These are phyloP conservation scores for Candidula unifasciata DNA, from an alignment of 2,888 invertebrate species.

Conservation along the genomic window DNA sequence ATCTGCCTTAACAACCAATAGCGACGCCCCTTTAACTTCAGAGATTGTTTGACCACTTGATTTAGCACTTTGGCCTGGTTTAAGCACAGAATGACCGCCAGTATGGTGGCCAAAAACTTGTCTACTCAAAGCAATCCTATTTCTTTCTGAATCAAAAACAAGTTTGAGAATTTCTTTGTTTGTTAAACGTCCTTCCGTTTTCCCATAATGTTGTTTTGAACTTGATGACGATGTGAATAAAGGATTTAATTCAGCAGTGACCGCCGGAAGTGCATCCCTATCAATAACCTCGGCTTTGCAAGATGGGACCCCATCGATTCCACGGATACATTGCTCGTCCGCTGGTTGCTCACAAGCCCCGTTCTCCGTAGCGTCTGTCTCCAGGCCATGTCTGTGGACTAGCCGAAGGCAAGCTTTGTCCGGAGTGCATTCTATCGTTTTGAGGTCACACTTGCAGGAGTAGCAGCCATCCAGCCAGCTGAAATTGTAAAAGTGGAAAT, in stretches of 20 bases:
- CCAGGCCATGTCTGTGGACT: not conserved
- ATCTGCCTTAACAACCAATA: slow-evolving; percentile 47
- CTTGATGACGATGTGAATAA: not conserved
- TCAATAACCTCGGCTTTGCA: slow-evolving; percentile 54
- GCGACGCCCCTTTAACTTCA: not conserved
- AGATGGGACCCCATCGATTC: slow-evolving; percentile 56
- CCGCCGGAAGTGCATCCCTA: slow-evolving; percentile 36
- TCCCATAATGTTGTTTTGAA: not conserved
- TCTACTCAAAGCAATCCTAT: no score
- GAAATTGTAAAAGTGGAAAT: not conserved
- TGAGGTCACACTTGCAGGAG: slow-evolving; percentile 48
- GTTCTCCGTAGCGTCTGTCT: not conserved
- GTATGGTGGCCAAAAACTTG: not conserved
- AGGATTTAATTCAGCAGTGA: not conserved
- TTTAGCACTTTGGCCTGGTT: not conserved
- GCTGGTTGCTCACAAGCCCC: slow-evolving; percentile 25
- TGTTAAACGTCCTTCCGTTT: no score
- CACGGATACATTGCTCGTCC: slow-evolving; percentile 55
- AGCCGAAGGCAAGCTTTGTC: slow-evolving; percentile 49
- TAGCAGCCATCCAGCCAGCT: slow-evolving; percentile 57
- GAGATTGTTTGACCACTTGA: no score
- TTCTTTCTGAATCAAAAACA: not conserved
- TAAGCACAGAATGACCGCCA: not conserved
- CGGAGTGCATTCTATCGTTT: slow-evolving; percentile 51
- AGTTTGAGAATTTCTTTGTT: not conserved